A percentile compares a stretch with the other conserved stretches of the same genome.
These are phyloP conservation scores for Ascidia mentula DNA, from an alignment of 23 tunicate genomes.

Conservation along the genomic window DNA sequence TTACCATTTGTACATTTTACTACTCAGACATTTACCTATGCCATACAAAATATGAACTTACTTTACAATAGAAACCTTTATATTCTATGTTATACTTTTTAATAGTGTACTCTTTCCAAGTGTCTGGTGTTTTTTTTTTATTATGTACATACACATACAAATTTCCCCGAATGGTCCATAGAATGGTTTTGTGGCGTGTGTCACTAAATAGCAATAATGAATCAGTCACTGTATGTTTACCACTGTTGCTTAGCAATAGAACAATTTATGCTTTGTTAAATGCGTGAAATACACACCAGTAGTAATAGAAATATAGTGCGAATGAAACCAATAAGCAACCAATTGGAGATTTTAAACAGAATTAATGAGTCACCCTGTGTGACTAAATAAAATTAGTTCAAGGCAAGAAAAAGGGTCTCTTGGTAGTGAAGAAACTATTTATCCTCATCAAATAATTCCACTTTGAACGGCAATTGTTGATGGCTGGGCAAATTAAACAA, in stretches of 20 bases:
- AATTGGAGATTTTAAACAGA: background rate
- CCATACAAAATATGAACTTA: too few relatives aligned
- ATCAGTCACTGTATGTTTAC: background rate
- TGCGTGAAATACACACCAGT: background rate
- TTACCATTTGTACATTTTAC: too few relatives aligned
- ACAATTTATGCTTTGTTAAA: background rate
- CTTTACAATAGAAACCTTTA: too few relatives aligned
- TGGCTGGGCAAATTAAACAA: constrained; percentile 56
- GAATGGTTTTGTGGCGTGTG: too few relatives aligned
- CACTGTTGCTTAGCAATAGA: background rate
- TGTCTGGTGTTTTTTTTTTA: too few relatives aligned
- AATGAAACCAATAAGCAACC: background rate
- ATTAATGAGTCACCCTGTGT: background rate
- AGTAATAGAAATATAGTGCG: background rate
- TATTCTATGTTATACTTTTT: too few relatives aligned
- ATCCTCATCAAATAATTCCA: constrained; percentile 35
- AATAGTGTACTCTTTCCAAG: too few relatives aligned
- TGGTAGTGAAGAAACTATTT: background rate
- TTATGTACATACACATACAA: too few relatives aligned
- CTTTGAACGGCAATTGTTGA: constrained; percentile 67
- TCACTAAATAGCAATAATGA: background rate
- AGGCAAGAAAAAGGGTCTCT: background rate
- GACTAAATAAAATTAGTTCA: background rate
- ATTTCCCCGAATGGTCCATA: too few relatives aligned
- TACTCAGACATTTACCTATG: too few relatives aligned